These are phyloP conservation scores for Mythimna vitellina DNA, from an alignment of 2,888 invertebrate species.

Conservation along the genomic window DNA sequence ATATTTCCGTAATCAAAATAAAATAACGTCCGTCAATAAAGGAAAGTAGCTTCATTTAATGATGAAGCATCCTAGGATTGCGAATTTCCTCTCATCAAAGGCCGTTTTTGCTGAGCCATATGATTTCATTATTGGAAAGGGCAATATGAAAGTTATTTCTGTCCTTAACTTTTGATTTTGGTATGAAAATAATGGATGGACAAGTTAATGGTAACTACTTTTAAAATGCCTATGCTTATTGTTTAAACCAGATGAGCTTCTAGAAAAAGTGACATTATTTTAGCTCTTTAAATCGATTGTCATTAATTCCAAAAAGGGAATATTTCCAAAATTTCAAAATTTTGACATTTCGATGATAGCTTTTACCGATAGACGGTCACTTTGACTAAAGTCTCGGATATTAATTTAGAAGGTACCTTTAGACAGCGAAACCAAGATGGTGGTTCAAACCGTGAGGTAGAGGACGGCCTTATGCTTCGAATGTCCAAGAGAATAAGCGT, in stretches of 20 bases:
- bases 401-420: too few relatives aligned
- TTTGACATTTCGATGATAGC: too few relatives aligned
- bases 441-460: too few relatives aligned
- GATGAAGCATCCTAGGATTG: slow-evolving; percentile 60
- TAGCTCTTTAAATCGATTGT: too few relatives aligned
- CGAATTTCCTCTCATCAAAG: slow-evolving; percentile 60
- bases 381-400: too few relatives aligned
- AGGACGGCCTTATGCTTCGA: too few relatives aligned
- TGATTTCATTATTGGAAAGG: slow-evolving; percentile 62
- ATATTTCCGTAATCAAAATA: slow-evolving; percentile 7
- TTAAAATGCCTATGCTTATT: background rate
- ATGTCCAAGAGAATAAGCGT: too few relatives aligned
- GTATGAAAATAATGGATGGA: background rate
- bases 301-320: too few relatives aligned
- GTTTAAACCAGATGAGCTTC: background rate
- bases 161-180: background rate
- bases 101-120: slow-evolving; percentile 29
- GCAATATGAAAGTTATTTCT: slow-evolving; percentile 16
- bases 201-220: background rate
- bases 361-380: too few relatives aligned
- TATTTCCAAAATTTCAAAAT: too few relatives aligned
- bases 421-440: too few relatives aligned
- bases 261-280: too few relatives aligned
- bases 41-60: slow-evolving; percentile 18
- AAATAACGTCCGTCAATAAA: slow-evolving; percentile 21